Base-by-base conservation (phyloP, 2,797 vertebrate species). In the Arnoldichthys spilopterus region DNA sequence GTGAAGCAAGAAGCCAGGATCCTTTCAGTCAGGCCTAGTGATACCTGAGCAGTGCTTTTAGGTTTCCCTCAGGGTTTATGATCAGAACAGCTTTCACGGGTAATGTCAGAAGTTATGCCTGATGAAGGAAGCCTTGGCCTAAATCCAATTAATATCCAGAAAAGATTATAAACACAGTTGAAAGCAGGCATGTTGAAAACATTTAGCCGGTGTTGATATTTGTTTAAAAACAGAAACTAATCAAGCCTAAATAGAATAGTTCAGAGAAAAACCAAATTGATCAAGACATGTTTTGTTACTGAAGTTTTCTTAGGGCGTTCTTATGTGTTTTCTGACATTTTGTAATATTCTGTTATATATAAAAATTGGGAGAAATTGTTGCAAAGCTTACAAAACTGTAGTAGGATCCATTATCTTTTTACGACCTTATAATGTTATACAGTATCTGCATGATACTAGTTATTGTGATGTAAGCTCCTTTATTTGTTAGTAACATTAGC, bases 171-270 rank as follows among this genome's bases (percentile, higher is more conserved):
- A 26, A 62, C 62, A 66, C 49, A 66, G 67, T 76, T 67, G 30
- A 81, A 77, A 81, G 74, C 32, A 56, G 24, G 22, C 37, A 54
- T 13, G 28, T 45, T 74, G 22, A 22, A 63, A 63, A 32, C 37
- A 28, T 76, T 51, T 76, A 66, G 58, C 28, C 34, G 56, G 70
- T 49, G 40, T 51, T 76, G 73, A 59, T 58, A 76, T 76, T 71
- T 80, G 49, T 69, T 61, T 76, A 56, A 76, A 76, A 80, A 72
- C 67, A 80, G 40, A 73, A 74, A 74, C 68, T 28, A 74, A 40
- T 53, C 47, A 69, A 70, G 0, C 20, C 24, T 11, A 30, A 80
- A 62, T 70, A 45, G 53, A 62, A 62, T 59, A 59, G 11, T 59
- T 59, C 18, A 62, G 13, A 3, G 5, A 59, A 7, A 1, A 30